phyloP scores from a whole-genome alignment of 53 echinoderm and acorn worm genomes.

The Luidia sarsii region DNA sequence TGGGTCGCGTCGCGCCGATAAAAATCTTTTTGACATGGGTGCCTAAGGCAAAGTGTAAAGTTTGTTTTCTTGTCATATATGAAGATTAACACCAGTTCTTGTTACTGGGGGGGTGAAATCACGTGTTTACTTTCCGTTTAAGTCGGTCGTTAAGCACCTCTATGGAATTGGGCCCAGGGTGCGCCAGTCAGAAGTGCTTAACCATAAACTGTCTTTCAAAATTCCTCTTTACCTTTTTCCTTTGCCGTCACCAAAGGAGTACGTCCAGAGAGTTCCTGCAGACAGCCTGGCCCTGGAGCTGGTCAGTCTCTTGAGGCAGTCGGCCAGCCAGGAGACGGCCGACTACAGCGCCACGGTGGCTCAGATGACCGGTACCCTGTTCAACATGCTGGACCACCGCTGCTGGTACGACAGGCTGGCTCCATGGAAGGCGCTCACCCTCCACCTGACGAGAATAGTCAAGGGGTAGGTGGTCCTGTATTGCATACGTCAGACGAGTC shows the following conservation, averaged over 20 bases:
- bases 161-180: too few relatives aligned
- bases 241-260: conserved; percentile 18
- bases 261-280: conserved; percentile 32
- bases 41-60: too few relatives aligned
- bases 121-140: too few relatives aligned
- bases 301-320: conserved; percentile 22
- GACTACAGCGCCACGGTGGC: background rate
- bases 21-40: too few relatives aligned
- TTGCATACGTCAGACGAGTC: too few relatives aligned
- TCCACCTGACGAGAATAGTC: background rate
- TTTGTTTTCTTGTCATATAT: too few relatives aligned
- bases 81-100: too few relatives aligned
- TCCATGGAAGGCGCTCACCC: conserved; percentile 52
- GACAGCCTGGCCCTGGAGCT: conserved; percentile 49
- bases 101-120: too few relatives aligned
- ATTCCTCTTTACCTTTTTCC: background rate
- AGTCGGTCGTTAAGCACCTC: too few relatives aligned
- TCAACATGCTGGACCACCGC: conserved; percentile 55
- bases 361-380: conserved; percentile 28
- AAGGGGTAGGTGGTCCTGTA: conserved; percentile 17
- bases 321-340: background rate
- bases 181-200: too few relatives aligned
- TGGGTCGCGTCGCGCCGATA: too few relatives aligned
- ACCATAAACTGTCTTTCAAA: background rate
- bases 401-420: conserved; percentile 51